Base-by-base conservation (phyloP, 2,113 vertebrate species). In the Aramus guarauna region DNA sequence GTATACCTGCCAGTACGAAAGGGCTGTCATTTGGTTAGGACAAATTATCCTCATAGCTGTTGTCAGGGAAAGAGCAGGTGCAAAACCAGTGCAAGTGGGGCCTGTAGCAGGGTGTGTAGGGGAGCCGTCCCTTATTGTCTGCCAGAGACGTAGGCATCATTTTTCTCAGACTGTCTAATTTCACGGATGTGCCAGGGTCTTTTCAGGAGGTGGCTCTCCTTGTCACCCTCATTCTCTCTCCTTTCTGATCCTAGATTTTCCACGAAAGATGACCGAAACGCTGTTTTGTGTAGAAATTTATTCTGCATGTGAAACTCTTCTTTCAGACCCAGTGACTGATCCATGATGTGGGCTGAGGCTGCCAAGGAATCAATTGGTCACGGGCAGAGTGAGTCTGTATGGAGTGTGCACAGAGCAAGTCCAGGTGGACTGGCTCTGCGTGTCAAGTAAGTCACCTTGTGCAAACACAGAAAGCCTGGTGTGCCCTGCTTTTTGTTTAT, bases 401-500 rank as follows among this genome's bases (percentile, higher is more conserved):
- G n/a, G 66, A 59, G 29, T 2, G 8, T 55, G n/a, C 43, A 3
- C 4, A 34, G 50, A 53, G 11, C 34, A 62, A 36, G 59, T 37
- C 30, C 56, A 58, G 53, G 36, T 52, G 79, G 58, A 29, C 47
- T 90, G 5, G 1, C 47, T 63, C 24, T 81, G 58, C 3, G 0
- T 23, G 14, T 29, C 8, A 2, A 29, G 74, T 12, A 47, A 66
- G 29, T 59, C 22, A 29, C 29, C 39, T 18, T 59, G 32, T 34
- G 60, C 66, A 36, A 48, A 41, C 34, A 52, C 39, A 66, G 55
- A 59, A 30, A 47, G 39, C 55, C 17, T 37, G 59, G 7, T 32
- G 26, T 32, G 27, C 18, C 45, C 64, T 0, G 0, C 34, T n/a
- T 4, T 6, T 27, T 58, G n/a, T 27, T 76, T 13, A 22, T 47